Evolutionary conservation across 2,113 vertebrate genomes (phyloP).

Genomic region (Eulacestoma nigropectus): DNA sequence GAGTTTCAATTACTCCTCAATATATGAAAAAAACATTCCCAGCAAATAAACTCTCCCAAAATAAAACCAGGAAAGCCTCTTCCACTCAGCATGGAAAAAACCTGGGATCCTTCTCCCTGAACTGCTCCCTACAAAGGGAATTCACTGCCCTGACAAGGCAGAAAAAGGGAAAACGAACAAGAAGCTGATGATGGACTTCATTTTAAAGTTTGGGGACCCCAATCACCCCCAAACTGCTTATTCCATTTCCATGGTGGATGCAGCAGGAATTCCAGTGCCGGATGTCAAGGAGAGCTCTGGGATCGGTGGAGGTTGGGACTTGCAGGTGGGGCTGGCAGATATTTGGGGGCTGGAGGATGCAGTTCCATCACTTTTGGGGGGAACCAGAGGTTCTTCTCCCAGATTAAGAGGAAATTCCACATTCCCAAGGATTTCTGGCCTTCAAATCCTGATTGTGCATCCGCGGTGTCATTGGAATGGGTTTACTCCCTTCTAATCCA

Average conservation of each 20-base stretch:
- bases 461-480: neutral
- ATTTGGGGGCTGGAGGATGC: neutral
- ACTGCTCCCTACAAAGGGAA: neutral
- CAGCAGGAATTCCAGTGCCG: neutral
- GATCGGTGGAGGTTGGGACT: neutral
- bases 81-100: neutral
- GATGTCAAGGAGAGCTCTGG: neutral
- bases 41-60: neutral
- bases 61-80: neutral
- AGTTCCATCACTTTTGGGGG: neutral
- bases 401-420: neutral
- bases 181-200: neutral
- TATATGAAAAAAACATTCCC: neutral
- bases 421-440: neutral
- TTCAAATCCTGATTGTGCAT: neutral
- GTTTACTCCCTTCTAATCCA: neutral
- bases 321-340: neutral
- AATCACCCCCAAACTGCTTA: neutral
- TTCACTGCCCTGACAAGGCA: neutral
- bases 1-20: neutral
- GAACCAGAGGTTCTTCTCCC: neutral
- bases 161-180: neutral
- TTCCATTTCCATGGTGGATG: neutral
- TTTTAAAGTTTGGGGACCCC: neutral
- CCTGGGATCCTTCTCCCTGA: neutral